A percentile compares a stretch with the other conserved stretches of the same genome.
phyloP scores from a whole-genome alignment of 2,797 vertebrate genomes.

The Avahi laniger region DNA sequence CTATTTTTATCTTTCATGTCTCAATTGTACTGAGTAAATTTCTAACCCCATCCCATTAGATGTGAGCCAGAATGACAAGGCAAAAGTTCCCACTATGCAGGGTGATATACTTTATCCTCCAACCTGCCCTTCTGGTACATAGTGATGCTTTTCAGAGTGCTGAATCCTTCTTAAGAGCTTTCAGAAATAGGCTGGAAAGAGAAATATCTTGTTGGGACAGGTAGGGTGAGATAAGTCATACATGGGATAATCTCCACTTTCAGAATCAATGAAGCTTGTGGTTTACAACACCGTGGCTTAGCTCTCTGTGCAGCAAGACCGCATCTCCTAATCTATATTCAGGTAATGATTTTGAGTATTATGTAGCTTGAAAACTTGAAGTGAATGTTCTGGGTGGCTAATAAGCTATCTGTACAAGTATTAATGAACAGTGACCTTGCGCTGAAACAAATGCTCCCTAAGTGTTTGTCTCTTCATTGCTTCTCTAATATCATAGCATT shows the following conservation, averaged over 20 bases:
- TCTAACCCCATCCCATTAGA: not conserved
- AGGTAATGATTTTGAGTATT: constrained; percentile 53
- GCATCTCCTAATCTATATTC: not conserved
- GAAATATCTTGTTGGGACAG: not conserved
- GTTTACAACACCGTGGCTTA: constrained; percentile 17
- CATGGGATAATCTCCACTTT: constrained; percentile 52
- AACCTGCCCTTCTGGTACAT: not conserved
- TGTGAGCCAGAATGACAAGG: not conserved
- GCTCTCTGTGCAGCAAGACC: not conserved
- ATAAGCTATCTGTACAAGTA: constrained; percentile 73
- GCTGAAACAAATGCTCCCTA: constrained; percentile 67
- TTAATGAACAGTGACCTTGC: constrained; percentile 79
- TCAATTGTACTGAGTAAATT: not conserved
- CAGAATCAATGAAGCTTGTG: constrained; percentile 38
- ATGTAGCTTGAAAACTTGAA: constrained; percentile 69
- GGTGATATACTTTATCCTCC: not conserved
- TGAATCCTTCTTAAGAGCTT: not conserved
- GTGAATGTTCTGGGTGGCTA: constrained; percentile 71
- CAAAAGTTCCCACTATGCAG: not conserved
- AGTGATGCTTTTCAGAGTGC: not conserved
- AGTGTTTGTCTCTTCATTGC: constrained; percentile 66
- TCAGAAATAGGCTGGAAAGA: not conserved
- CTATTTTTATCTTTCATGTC: not conserved
- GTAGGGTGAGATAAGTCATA: not conserved
- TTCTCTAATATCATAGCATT: constrained; percentile 52